Evolutionary conservation across 2,113 vertebrate species (phyloP).

Genomic region (Balaenoptera acutorostrata): DNA sequence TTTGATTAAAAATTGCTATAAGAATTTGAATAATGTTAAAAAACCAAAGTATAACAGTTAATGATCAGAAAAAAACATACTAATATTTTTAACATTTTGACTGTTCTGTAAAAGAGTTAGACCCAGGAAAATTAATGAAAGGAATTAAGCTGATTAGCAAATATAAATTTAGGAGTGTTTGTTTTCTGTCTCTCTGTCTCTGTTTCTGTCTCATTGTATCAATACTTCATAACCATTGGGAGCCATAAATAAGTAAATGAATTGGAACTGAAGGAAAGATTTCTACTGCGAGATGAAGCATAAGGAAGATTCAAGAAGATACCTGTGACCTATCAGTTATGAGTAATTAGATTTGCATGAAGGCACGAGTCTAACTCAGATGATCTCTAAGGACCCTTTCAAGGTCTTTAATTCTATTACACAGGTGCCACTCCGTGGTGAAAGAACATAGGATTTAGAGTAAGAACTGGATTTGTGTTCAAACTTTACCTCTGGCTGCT

Average conservation of each 20-base stretch:
- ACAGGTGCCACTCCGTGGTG: not conserved
- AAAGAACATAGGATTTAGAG: not conserved
- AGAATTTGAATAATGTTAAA: not conserved
- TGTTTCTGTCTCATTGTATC: not conserved
- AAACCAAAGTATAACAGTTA: not conserved
- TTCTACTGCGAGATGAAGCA: not conserved
- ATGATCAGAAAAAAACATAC: not conserved
- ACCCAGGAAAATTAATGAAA: not conserved
- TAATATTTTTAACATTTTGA: not conserved
- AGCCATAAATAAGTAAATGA: slow-evolving; percentile 19
- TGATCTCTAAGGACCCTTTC: not conserved
- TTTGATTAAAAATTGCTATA: not conserved
- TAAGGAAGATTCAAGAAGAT: not conserved
- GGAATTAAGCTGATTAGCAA: not conserved
- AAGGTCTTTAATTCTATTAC: not conserved
- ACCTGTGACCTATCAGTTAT: not conserved
- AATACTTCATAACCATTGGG: not conserved
- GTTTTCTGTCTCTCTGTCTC: not conserved
- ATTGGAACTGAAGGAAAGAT: not conserved
- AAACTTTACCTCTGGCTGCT: not conserved
- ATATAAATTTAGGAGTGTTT: not conserved
- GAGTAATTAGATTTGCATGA: not conserved
- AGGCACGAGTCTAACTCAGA: not conserved
- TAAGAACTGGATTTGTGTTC: not conserved
- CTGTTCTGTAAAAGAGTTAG: not conserved